Evolutionary conservation across 2,113 vertebrate species (phyloP).

Genomic region (Oreochromis niloticus): DNA sequence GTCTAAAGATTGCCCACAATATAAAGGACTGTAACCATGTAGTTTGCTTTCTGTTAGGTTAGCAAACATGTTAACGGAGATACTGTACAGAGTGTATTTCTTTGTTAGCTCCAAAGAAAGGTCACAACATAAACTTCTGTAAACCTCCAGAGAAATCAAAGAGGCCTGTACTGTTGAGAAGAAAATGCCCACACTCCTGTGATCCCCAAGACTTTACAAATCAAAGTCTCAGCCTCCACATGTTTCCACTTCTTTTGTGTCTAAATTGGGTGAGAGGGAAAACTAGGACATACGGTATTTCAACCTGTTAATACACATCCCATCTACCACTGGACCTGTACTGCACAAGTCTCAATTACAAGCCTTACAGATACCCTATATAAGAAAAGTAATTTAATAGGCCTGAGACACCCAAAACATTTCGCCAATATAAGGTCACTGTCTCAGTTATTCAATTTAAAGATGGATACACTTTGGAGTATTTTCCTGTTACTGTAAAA

Average conservation of each 20-base stretch:
- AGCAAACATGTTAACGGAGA: slow-evolving; percentile 8
- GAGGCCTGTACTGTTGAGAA: slow-evolving; percentile 45
- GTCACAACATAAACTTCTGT: slow-evolving; percentile 51
- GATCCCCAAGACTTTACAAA: slow-evolving; percentile 58
- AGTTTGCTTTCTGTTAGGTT: slow-evolving; percentile 13
- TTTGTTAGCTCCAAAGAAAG: slow-evolving; percentile 53
- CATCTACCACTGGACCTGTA: slow-evolving; percentile 42
- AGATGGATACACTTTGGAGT: slow-evolving; percentile 17
- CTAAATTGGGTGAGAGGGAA: slow-evolving; percentile 54
- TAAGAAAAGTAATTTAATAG: slow-evolving; percentile 29
- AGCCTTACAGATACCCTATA: slow-evolving; percentile 25
- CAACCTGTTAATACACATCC: slow-evolving; percentile 54
- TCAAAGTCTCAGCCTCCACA: slow-evolving; percentile 58
- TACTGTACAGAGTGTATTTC: slow-evolving; percentile 2
- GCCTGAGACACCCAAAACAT: slow-evolving; percentile 26
- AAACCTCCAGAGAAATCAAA: slow-evolving; percentile 63
- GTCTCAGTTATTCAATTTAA: slow-evolving; percentile 38
- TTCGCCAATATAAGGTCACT: slow-evolving; percentile 43
- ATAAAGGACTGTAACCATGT: not conserved
- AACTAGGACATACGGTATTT: slow-evolving; percentile 48
- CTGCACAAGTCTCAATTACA: slow-evolving; percentile 47
- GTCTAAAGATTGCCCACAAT: not conserved
- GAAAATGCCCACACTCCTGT: slow-evolving; percentile 55
- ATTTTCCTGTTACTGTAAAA: slow-evolving; percentile 5
- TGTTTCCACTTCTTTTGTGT: slow-evolving; percentile 15